A percentile compares a stretch with the other conserved stretches of the same genome.
Evolutionary conservation across 1,140 invertebrate genomes (phyloP).

Genomic region (Bombus polaris): DNA sequence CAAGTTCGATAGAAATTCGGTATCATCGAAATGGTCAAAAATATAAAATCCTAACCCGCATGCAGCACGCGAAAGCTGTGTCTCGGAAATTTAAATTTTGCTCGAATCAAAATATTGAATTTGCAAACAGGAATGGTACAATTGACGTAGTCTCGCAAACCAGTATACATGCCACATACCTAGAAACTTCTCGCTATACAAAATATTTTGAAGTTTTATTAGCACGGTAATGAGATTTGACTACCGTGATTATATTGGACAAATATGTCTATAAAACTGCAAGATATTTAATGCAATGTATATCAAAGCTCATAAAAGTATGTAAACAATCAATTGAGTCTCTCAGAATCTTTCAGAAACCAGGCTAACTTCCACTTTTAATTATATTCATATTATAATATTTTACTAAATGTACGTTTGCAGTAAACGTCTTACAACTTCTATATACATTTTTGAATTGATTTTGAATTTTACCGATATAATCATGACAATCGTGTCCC

Average conservation of each 20-base stretch:
- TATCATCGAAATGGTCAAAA: neutral
- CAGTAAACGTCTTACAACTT: neutral
- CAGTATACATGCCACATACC: no score
- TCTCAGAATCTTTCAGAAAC: no score
- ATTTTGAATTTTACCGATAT: neutral
- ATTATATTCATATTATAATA: no score
- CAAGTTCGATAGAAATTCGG: neutral
- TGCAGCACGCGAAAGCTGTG: neutral
- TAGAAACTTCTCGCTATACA: neutral
- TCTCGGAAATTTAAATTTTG: constrained; percentile 2
- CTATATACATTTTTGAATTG: neutral
- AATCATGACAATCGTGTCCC: neutral
- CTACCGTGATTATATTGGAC: neutral
- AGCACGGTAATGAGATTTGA: neutral
- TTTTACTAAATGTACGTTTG: neutral
- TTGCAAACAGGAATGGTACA: neutral
- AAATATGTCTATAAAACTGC: neutral
- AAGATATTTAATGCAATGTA: neutral
- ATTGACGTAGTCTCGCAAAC: neutral
- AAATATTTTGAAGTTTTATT: neutral
- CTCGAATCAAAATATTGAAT: neutral
- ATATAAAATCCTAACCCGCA: neutral
- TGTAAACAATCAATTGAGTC: no score
- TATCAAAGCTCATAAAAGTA: no score
- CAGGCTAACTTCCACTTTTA: no score